phyloP scores from a whole-genome alignment of 2,888 invertebrate genomes.

The Dryococelus australis region DNA sequence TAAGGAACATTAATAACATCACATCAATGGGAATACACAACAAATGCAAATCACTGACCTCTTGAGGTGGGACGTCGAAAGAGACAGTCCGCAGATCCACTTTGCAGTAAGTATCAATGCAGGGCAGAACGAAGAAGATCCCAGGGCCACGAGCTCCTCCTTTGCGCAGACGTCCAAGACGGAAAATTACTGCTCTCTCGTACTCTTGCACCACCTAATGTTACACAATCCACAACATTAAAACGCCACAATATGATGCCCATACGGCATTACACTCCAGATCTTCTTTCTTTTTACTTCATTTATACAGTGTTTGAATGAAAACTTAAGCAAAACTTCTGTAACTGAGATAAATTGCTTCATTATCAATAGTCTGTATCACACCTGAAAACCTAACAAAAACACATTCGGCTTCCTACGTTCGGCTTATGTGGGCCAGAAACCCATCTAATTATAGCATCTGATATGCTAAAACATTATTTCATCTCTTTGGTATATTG shows the following conservation, averaged over 20 bases:
- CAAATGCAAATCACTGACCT: constrained; percentile 66
- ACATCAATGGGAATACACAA: neutral
- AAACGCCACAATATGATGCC: constrained; percentile 27
- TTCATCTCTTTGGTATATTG: too few relatives aligned
- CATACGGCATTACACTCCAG: neutral
- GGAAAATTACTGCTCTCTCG: constrained; percentile 88
- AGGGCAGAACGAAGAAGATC: constrained; percentile 92
- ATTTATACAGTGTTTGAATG: too few relatives aligned
- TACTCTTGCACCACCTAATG: constrained; percentile 82
- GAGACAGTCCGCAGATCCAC: constrained; percentile 93
- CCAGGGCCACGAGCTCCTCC: constrained; percentile 87
- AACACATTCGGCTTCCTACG: neutral
- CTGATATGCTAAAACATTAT: too few relatives aligned
- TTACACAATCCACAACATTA: constrained; percentile 24
- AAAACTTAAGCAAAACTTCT: too few relatives aligned
- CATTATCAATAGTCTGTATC: neutral
- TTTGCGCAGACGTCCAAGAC: constrained; percentile 77
- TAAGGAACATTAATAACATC: neutral
- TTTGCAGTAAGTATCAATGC: constrained; percentile 90
- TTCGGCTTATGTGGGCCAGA: too few relatives aligned
- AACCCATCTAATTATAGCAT: too few relatives aligned
- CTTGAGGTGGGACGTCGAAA: constrained; percentile 96
- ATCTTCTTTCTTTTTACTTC: neutral
- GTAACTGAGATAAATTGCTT: too few relatives aligned
- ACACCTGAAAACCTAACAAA: constrained; percentile 26